These are phyloP conservation scores for Synaphobranchus kaupii DNA, from an alignment of 2,797 vertebrate species.

Conservation along the genomic window DNA sequence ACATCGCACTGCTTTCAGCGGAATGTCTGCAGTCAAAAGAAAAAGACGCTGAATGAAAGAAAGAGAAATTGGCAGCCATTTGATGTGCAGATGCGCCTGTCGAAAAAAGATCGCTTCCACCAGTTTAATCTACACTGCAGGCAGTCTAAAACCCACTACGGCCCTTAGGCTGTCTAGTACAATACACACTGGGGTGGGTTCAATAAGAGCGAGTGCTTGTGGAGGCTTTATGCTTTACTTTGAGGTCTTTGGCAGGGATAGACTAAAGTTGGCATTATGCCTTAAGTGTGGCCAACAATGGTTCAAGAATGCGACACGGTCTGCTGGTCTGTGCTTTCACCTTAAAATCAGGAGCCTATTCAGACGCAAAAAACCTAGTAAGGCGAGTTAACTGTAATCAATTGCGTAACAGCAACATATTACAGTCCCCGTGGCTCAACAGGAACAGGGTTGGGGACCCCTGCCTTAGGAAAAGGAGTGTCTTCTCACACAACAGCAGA, in stretches of 20 bases:
- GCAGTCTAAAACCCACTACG: neutral
- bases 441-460: neutral
- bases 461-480: neutral
- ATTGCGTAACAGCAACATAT: neutral
- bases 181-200: neutral
- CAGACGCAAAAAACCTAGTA: neutral
- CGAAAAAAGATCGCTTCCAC: neutral
- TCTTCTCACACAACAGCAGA: neutral
- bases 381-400: neutral
- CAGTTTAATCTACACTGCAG: neutral
- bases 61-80: neutral
- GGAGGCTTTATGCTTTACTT: neutral
- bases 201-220: neutral
- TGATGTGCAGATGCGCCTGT: neutral
- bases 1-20: neutral
- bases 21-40: neutral
- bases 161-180: neutral
- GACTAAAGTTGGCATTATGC: constrained; percentile 4
- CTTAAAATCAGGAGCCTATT: neutral
- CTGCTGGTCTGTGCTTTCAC: neutral
- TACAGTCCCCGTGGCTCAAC: neutral
- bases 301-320: neutral
- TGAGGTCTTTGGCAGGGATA: neutral
- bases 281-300: neutral
- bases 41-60: neutral